Base-by-base conservation (phyloP, 2,888 invertebrate species). In the Leucophora obtusa region DNA sequence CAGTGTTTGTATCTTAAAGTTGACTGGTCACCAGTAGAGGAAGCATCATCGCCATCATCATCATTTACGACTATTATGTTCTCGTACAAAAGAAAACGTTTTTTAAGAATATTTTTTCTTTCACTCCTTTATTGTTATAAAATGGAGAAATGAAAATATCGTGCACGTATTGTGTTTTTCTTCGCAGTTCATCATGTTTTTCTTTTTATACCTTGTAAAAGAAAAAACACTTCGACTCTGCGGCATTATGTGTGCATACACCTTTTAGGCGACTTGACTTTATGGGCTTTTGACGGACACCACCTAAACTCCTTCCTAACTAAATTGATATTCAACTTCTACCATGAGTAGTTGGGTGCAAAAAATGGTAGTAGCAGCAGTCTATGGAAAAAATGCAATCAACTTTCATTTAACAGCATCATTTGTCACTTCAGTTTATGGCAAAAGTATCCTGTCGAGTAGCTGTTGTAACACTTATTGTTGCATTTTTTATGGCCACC, bases 391-490 rank as follows among this genome's bases (percentile, higher is more conserved):
- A 83, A 85, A 84, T 85, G 89, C 89, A 89, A 89, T 89, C 89
- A 89, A 89, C 88, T 87, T 87, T 87, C 88, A 88, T 89, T 89
- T 89, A 89, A 88, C 87, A 87, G 87, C 88, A 88, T 89, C 89
- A 89, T 89, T 89, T 89, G 89, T 89, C 89, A 89, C 87, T 86
- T 86, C 86, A 87, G 85, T 87, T 87, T 87, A 86, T 86, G 65
- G 79, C 69, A 73, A 85, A 82, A 84, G 79, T 76, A 77, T 77
- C 81, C 81, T 81, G 81, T 81, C 81, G 81, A 81, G 81, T 81
- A 77, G 81, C 81, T 81, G 81, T 74, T 77, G 81, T 81, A 77
- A 77, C 77, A 77, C 74, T 76, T 82, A 78, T 83, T 82, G 73
- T 76, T 70, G 81, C 78, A 80, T 78, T 80, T 80, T 74, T 81